Base-by-base conservation (phyloP, 2,888 invertebrate species). In the Chymomyza caudatula region DNA sequence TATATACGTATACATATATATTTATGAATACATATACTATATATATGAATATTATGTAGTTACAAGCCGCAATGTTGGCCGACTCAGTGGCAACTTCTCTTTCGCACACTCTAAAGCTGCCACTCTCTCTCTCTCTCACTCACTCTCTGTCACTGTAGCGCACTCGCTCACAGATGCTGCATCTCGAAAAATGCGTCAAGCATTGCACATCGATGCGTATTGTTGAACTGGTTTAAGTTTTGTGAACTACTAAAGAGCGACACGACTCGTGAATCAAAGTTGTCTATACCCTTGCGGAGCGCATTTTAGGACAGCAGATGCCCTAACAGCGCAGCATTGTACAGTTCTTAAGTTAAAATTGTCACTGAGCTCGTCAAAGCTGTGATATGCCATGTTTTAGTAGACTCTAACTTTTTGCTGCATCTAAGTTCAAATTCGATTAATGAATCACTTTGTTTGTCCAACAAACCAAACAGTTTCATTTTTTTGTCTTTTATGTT, bases 111-210 rank as follows among this genome's bases (percentile, higher is more conserved):
- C 11, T 11, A 6, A 17, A 42, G 11, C 49, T 11, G 5, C 25
- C 15, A 2, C 59, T 25, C 43, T 11, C 53, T 17, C 42, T 44
- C 25, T 17, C 52, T 43, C 43, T 13, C 58, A 19, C 20, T 6
- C 15, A 55, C 67, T 42, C 42, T 23, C 52, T n/a, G 25, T 6
- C 25, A 3, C n/a, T 20, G 29, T n/a, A 29, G 29, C 11, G 11
- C 29, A 37, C 55, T 2, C 56, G 2, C 19, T 23, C 56, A 5
- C 70, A 60, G 61, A 15, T 65, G 44, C 52, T 8, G 19, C 49
- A 63, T 57, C 49, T 29, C 52, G 17, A 17, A 15, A 2, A 56
- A 54, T 67, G 66, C 76, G 74, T 75, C 76, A 76, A 74, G 67
- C 77, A 73, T 77, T 76, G 66, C 74, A 71, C 73, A 74, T 29